These are phyloP conservation scores for Sphyrna mokarran DNA, from an alignment of 2,113 vertebrate species.

Conservation along the genomic window DNA sequence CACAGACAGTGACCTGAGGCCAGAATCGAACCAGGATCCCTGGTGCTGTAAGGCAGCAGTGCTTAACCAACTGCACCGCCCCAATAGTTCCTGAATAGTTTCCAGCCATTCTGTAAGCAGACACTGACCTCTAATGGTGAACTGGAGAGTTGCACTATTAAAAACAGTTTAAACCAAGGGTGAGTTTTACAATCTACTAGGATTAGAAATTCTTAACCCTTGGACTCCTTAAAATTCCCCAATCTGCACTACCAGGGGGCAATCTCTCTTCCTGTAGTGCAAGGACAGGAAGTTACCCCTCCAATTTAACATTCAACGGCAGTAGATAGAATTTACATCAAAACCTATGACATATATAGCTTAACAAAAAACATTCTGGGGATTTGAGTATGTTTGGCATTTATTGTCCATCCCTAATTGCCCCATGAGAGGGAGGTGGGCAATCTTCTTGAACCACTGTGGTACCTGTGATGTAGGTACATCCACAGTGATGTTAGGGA, in stretches of 20 bases:
- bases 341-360: background rate
- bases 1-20: no score
- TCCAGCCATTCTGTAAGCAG: background rate
- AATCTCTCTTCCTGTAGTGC: background rate
- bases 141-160: background rate
- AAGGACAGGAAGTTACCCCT: background rate
- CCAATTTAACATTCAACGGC: background rate
- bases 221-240: background rate
- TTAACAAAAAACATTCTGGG: background rate
- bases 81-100: background rate
- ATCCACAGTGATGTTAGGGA: background rate
- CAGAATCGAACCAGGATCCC: no score
- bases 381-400: background rate
- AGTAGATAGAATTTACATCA: background rate
- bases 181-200: background rate
- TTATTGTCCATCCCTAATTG: background rate
- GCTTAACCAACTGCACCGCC: no score
- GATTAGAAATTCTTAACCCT: background rate
- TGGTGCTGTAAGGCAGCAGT: no score
- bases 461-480: background rate
- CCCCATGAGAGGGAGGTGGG: background rate
- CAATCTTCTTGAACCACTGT: background rate
- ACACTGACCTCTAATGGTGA: background rate
- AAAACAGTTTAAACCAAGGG: background rate
- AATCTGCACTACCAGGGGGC: background rate